A percentile compares a stretch with the other conserved stretches of the same genome.
Evolutionary conservation across 2,888 invertebrate species (phyloP).

Genomic region (Apodemia mormo): DNA sequence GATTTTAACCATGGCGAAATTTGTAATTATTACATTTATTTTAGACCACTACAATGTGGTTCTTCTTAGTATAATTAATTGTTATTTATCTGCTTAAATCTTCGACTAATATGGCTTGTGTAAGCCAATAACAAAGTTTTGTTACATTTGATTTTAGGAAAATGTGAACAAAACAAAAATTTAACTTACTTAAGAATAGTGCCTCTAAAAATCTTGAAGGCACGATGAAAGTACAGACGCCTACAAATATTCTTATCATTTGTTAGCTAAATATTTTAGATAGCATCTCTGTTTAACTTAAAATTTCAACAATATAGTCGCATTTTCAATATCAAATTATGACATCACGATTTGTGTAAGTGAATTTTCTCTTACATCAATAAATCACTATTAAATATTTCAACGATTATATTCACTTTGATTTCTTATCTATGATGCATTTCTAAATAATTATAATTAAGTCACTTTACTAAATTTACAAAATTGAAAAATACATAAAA

Average conservation of each 20-base stretch:
- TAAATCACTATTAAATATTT: not conserved
- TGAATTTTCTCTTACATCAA: not conserved
- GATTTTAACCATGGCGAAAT: not conserved
- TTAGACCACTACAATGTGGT: not conserved
- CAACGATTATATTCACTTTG: not conserved
- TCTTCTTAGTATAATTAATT: not conserved
- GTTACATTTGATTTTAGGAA: constrained; percentile 9
- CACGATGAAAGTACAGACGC: constrained; percentile 27
- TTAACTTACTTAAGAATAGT: constrained; percentile 8
- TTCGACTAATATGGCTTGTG: constrained; percentile 5
- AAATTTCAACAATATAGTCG: not conserved
- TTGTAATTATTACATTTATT: not conserved
- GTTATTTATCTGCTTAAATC: not conserved
- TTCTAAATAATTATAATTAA: constrained; percentile 13
- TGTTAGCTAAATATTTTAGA: not conserved
- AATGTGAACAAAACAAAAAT: constrained; percentile 6
- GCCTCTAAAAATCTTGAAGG: constrained; percentile 23
- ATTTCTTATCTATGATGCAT: constrained; percentile 23
- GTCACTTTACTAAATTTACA: not conserved
- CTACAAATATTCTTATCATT: constrained; percentile 23
- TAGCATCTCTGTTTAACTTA: not conserved
- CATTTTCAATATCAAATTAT: not conserved
- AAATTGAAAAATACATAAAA: constrained; percentile 8
- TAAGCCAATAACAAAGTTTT: constrained; percentile 7
- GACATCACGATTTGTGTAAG: not conserved